Conservation (phyloP, 2,113 vertebrate genomes). For the Prunella himalayana region DNA sequence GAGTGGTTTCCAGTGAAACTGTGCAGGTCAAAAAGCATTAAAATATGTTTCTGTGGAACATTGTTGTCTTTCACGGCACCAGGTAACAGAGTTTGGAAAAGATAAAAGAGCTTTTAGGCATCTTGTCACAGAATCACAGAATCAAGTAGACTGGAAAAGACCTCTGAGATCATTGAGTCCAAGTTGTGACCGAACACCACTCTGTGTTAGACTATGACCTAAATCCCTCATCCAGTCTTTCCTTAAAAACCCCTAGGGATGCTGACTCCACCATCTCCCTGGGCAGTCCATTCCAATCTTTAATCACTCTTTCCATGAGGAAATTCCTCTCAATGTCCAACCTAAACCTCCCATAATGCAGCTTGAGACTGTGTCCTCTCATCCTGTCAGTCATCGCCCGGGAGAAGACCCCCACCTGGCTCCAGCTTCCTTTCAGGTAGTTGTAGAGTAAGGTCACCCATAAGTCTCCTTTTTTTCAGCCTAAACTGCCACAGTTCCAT, state of each 20-base stretch:
- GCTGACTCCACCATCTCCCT: too few species aligned
- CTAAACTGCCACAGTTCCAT: neutral
- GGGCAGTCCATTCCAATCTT: neutral
- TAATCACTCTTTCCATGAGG: neutral
- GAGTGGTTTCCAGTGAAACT: neutral
- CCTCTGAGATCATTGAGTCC: neutral
- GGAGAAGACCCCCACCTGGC: neutral
- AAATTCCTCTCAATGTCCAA: neutral
- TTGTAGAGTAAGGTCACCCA: neutral
- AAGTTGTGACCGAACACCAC: fast-evolving
- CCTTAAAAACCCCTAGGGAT: neutral
- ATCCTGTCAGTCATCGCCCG: fast-evolving
- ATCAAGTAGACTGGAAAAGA: neutral
- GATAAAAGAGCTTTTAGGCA: neutral
- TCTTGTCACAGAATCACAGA: neutral
- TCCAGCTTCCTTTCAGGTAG: neutral
- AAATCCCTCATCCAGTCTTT: neutral
- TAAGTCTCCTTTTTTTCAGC: neutral
- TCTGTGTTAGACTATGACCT: neutral
- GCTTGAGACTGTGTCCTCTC: neutral
- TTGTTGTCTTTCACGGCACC: neutral
- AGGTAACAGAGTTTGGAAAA: neutral
- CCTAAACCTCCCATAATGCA: neutral
- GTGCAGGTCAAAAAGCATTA: neutral
- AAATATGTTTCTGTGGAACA: neutral